Evolutionary conservation across 2,113 vertebrate genomes (phyloP).

Genomic region (Haemorhous mexicanus): DNA sequence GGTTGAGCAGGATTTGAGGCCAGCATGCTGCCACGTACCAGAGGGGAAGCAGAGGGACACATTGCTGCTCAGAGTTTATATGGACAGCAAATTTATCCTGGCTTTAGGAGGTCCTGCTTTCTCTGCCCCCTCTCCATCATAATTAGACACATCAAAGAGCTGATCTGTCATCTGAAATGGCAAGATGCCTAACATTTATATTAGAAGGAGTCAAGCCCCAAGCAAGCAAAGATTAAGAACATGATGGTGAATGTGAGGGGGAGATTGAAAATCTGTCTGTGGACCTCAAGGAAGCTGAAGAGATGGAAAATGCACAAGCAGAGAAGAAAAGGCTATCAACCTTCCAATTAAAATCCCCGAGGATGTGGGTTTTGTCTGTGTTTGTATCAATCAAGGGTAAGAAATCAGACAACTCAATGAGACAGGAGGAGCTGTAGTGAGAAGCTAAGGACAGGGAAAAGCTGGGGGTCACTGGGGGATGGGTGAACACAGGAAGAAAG

Average conservation of each 20-base stretch:
- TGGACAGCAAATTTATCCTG: constrained; percentile 69
- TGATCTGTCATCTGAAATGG: constrained; percentile 63
- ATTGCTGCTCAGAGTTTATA: background rate
- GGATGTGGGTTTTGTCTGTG: constrained; percentile 43
- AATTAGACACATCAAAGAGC: constrained; percentile 73
- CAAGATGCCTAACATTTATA: constrained; percentile 65
- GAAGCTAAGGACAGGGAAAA: background rate
- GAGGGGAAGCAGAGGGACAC: background rate
- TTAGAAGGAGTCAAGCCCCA: constrained; percentile 63
- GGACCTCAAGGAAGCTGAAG: constrained; percentile 37
- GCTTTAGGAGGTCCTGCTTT: constrained; percentile 63
- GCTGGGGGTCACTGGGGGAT: constrained; percentile 9
- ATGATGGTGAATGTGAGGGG: background rate
- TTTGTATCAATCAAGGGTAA: constrained; percentile 47
- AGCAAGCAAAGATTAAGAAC: constrained; percentile 41
- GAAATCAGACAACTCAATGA: constrained; percentile 38
- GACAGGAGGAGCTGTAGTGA: constrained; percentile 18
- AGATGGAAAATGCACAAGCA: background rate
- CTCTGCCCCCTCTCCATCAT: constrained; percentile 66
- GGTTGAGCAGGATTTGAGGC: background rate
- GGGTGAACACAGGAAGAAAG: background rate
- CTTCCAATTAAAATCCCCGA: constrained; percentile 57
- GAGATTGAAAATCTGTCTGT: background rate
- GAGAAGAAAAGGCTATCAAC: constrained; percentile 61
- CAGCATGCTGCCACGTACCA: background rate